Evolutionary conservation across 64 coral and sea anemone species (phyloP).

Genomic region (Montipora capricornis): DNA sequence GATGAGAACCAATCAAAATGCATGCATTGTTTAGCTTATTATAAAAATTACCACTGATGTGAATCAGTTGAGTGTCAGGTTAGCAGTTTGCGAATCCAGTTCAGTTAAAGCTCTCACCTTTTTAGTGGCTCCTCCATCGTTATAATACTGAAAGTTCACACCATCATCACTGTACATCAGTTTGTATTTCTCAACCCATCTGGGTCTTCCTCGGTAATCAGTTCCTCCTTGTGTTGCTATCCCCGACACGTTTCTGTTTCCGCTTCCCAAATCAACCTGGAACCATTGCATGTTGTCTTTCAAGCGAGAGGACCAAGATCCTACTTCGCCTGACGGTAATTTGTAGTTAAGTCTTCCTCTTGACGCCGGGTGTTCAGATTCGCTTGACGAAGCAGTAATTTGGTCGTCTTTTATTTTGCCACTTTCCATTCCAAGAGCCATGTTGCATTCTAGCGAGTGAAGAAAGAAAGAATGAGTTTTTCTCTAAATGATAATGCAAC

Average conservation of each 20-base stretch:
- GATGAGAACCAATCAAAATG: too few species aligned
- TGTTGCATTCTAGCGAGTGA: background rate
- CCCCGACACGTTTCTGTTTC: background rate
- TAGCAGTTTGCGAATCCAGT: too few species aligned
- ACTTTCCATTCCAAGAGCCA: background rate
- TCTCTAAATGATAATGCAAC: too few species aligned
- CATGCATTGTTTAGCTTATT: too few species aligned
- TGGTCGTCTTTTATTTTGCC: background rate
- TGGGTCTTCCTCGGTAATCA: background rate
- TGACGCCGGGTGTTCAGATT: background rate
- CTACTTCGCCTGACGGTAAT: background rate
- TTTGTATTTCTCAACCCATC: background rate
- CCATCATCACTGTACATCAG: background rate
- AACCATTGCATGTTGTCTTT: background rate
- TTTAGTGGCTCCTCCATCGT: background rate
- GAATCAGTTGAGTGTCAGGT: too few species aligned
- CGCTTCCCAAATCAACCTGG: background rate
- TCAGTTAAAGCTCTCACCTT: background rate
- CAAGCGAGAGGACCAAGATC: background rate
- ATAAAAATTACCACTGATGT: too few species aligned
- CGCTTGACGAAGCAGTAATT: background rate
- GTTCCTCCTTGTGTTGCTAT: background rate
- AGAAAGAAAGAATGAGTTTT: background rate
- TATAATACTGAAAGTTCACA: background rate
- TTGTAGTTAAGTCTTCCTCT: background rate